phyloP scores from a whole-genome alignment of 2,888 invertebrate species.

The Rhagophthalmus giganteus region DNA sequence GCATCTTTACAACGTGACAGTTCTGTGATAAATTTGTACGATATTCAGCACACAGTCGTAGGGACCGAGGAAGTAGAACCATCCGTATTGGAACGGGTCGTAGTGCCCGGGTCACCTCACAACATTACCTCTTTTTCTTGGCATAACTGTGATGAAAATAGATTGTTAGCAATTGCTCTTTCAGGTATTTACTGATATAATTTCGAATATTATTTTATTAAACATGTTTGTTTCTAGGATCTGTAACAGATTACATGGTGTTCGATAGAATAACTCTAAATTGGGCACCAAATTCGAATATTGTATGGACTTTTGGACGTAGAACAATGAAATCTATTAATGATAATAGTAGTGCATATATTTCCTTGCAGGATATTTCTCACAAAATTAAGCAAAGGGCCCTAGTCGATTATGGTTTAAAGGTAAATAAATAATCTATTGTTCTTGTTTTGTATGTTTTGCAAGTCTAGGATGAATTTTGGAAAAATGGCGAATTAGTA shows the following conservation, averaged over 20 bases:
- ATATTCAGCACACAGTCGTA: constrained; percentile 73
- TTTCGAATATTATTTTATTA: too few relatives aligned
- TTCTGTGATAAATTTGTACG: constrained; percentile 76
- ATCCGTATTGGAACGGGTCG: constrained; percentile 71
- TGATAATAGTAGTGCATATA: constrained; percentile 59
- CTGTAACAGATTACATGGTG: constrained; percentile 73
- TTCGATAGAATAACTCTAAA: constrained; percentile 80
- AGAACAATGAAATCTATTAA: constrained; percentile 65
- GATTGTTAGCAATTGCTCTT: constrained; percentile 69
- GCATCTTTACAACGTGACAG: constrained; percentile 82
- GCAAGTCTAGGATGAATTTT: constrained; percentile 65
- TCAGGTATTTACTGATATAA: too few relatives aligned
- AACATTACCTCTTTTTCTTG: constrained; percentile 79
- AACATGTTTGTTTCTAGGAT: constrained; percentile 57
- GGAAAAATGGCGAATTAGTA: constrained; percentile 78
- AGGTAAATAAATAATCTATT: constrained; percentile 59
- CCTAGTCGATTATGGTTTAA: constrained; percentile 74
- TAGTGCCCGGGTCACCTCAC: constrained; percentile 56
- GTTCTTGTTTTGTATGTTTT: background rate
- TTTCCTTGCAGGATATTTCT: constrained; percentile 69
- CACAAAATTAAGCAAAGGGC: constrained; percentile 73
- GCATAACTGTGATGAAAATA: constrained; percentile 82
- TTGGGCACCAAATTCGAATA: constrained; percentile 74
- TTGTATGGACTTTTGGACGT: constrained; percentile 77
- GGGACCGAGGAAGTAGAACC: constrained; percentile 77